phyloP scores from a whole-genome alignment of 2,888 invertebrate species.

The Dicycla oo region DNA sequence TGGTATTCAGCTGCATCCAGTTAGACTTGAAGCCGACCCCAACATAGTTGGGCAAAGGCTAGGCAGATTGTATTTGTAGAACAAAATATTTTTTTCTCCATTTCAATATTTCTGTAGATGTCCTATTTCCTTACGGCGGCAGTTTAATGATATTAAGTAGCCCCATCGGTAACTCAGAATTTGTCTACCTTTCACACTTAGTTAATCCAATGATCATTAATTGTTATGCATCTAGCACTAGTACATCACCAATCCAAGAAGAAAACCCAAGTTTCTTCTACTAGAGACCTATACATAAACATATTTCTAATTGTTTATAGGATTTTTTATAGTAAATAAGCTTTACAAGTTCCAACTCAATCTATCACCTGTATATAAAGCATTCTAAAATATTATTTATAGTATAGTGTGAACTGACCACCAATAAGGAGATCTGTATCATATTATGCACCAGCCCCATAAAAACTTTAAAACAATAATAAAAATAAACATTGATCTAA shows the following conservation, averaged over 20 bases:
- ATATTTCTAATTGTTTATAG: neutral
- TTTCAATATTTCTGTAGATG: too few relatives aligned
- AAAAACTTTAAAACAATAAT: neutral
- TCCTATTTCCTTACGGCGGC: too few relatives aligned
- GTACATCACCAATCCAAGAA: neutral
- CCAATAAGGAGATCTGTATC: neutral
- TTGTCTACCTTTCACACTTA: neutral
- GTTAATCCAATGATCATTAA: neutral
- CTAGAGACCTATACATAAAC: neutral
- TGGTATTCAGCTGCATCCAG: too few relatives aligned
- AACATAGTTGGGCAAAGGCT: too few relatives aligned
- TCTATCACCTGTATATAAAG: conserved; percentile 16
- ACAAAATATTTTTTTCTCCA: too few relatives aligned
- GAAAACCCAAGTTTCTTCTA: neutral
- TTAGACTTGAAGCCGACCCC: too few relatives aligned
- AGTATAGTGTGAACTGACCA: conserved; percentile 4
- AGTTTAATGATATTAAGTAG: neutral
- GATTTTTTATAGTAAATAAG: neutral
- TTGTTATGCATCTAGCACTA: neutral
- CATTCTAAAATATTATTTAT: neutral
- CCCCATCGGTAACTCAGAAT: neutral
- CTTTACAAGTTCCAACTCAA: neutral
- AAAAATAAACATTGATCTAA: neutral
- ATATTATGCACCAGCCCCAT: conserved; percentile 9
- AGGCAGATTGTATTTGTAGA: too few relatives aligned